Base-by-base conservation (phyloP, 2,888 invertebrate species). In the Standfussiana lucernea region DNA sequence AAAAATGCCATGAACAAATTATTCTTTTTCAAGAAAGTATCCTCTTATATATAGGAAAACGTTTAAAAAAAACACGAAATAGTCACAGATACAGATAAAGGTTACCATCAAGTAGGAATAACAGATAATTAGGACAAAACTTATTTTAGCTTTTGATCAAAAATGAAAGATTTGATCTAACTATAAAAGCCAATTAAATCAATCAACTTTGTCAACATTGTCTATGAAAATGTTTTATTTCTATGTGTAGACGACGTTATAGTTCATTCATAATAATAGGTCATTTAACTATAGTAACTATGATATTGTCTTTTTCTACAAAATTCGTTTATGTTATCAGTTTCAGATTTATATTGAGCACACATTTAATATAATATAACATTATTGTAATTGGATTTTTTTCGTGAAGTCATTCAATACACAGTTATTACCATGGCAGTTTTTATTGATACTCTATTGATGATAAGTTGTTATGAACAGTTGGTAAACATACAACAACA, bases 271-370 rank as follows among this genome's bases (percentile, higher is more conserved):
- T 82, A 62, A 53, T 53, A 82, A 21, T 76, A 72, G 35, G 28
- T 77, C 0, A 70, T 75, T 82, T 72, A 45, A 42, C 10, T 70
- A 85, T 61, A 75, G 72, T 79, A 79, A 79, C 79, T 84, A 84
- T 79, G 72, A 83, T 84, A 84, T 86, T 85, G 85, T 87, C 84
- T 87, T 80, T 84, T 75, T 32, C 77, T 83, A 86, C 56, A 88
- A 88, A 88, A 86, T 83, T 86, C 88, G 86, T 86, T 87, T 68
- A 68, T 74, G 62, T 76, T 65, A 81, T 80, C 71, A 77, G 76
- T 80, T 84, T 76, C 72, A 65, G 85, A 84, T 68, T 73, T 82
- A 78, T 85, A 87, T 87, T 87, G 89, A 87, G 87, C 87, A 85
- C 67, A 70, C 53, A 65, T 81, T 78, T 68, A 77, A 69, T 72